Evolutionary conservation across 2,888 invertebrate species (phyloP).

Genomic region (Micropterix aruncella): DNA sequence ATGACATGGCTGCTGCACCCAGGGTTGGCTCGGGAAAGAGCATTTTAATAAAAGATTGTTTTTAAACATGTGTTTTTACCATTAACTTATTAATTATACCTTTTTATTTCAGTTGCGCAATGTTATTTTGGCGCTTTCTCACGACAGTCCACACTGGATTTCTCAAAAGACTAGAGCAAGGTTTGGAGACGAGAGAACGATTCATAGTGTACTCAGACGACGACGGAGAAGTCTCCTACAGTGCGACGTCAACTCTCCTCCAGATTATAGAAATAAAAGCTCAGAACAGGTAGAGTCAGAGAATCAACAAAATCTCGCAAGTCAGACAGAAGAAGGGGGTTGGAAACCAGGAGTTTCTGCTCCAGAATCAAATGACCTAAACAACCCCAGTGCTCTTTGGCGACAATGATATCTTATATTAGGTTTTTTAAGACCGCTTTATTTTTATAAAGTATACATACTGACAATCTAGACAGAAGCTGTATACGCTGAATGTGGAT

Average conservation of each 20-base stretch:
- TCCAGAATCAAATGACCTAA: conserved; percentile 27
- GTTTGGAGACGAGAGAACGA: conserved; percentile 51
- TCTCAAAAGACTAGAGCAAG: conserved; percentile 53
- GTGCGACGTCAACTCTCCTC: conserved; percentile 49
- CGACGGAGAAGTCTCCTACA: conserved; percentile 45
- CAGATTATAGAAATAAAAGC: conserved; percentile 20
- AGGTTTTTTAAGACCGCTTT: too few species aligned
- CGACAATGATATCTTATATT: conserved; percentile 35
- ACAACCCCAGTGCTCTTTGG: conserved; percentile 26
- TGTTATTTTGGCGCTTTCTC: too few species aligned
- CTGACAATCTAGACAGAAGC: too few species aligned
- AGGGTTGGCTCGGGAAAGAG: too few species aligned
- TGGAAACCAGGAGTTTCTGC: conserved; percentile 15
- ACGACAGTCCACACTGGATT: too few species aligned
- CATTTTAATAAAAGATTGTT: too few species aligned
- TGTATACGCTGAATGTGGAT: too few species aligned
- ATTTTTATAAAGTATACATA: too few species aligned
- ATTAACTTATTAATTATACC: too few species aligned
- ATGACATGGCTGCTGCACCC: too few species aligned
- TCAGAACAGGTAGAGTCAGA: conserved; percentile 21
- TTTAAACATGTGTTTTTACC: too few species aligned
- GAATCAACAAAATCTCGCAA: conserved; percentile 9
- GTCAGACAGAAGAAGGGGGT: conserved; percentile 23
- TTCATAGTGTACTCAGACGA: conserved; percentile 44
- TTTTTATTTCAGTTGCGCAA: too few species aligned